Base-by-base conservation (phyloP, 2,113 vertebrate species). In the Noctilio leporinus region DNA sequence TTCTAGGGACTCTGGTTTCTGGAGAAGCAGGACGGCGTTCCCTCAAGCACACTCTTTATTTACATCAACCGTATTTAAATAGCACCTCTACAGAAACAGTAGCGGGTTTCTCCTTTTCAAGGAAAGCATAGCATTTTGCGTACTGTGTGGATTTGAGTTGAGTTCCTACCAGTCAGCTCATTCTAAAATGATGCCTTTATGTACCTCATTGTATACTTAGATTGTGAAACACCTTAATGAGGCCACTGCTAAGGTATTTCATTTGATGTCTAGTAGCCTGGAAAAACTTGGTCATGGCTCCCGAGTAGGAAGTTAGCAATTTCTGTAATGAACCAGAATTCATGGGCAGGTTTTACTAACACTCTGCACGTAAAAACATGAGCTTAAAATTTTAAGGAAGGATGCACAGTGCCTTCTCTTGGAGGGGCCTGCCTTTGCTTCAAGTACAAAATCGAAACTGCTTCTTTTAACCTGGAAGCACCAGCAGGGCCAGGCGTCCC, bases 61-160 rank as follows among this genome's bases (percentile, higher is more conserved):
- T 24, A 64, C 38, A 24, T 26, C 57, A 12, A 16, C 26, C 47
- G 88, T 57, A 24, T 40, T 89, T 95, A 72, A 87, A 26, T 45
- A 10, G 51, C 81, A 70, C 12, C n/a, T 80, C 28, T 85, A 35
- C 35, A 64, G 38, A 84, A 76, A 47, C 47, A 35, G 38, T 33
- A 16, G 30, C 33, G n/a, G 35, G 22, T 55, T 73, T 90, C 16
- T 86, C 67, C 43, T 93, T 87, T 73, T 45, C 20, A 49, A 92
- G 72, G 45, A 53, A 33, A 81, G 15, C 7, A 0, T 12, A 55
- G 51, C 28, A 14, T 55, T 86, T 70, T 35, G 26, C 38, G n/a
- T 22, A 11, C 35, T 19, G 1, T 0, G 7, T 16, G 33, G 40
- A 26, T 91, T 90, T 94, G 67, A 10, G 19, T n/a, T 33, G 62